Conservation (phyloP, 2,797 vertebrate genomes). For the Aeoliscus strigatus region DNA sequence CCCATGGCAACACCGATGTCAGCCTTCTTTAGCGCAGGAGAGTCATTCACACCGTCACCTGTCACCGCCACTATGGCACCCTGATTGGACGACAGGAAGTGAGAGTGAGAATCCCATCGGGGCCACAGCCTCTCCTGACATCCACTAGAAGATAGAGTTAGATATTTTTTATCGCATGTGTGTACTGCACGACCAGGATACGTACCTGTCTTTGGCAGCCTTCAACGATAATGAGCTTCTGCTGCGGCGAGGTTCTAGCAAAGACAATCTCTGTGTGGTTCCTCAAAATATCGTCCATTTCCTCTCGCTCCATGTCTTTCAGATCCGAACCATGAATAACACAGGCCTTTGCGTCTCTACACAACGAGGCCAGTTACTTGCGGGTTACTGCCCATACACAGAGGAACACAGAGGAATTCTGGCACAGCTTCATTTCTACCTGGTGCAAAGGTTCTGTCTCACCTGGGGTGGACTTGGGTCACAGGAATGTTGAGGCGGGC, state of each 20-base stretch:
- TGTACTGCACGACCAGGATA: neutral
- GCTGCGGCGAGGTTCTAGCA: slow-evolving; percentile 88
- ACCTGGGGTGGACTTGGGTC: slow-evolving; percentile 93
- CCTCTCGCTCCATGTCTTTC: slow-evolving; percentile 84
- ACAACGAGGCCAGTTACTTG: slow-evolving; percentile 3
- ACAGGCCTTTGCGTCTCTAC: slow-evolving; percentile 90
- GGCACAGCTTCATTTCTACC: too few species aligned
- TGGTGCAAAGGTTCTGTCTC: too few species aligned
- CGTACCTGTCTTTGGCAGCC: slow-evolving; percentile 88
- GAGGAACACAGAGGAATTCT: too few species aligned
- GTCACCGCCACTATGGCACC: slow-evolving; percentile 93
- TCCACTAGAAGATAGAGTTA: too few species aligned
- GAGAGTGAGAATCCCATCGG: too few species aligned
- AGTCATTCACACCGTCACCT: slow-evolving; percentile 92
- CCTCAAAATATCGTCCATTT: slow-evolving; percentile 89
- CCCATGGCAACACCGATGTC: slow-evolving; percentile 95
- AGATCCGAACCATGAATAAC: slow-evolving; percentile 90
- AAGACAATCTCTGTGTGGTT: slow-evolving; percentile 95
- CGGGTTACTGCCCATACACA: slow-evolving; percentile 1
- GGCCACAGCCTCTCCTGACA: too few species aligned
- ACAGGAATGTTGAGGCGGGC: slow-evolving; percentile 91
- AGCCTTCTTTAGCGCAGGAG: slow-evolving; percentile 89
- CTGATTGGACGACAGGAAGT: too few species aligned
- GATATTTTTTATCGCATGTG: too few species aligned
- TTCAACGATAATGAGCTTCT: slow-evolving; percentile 92